Base-by-base conservation (phyloP, 2,113 vertebrate species). In the Crotalus helleri region DNA sequence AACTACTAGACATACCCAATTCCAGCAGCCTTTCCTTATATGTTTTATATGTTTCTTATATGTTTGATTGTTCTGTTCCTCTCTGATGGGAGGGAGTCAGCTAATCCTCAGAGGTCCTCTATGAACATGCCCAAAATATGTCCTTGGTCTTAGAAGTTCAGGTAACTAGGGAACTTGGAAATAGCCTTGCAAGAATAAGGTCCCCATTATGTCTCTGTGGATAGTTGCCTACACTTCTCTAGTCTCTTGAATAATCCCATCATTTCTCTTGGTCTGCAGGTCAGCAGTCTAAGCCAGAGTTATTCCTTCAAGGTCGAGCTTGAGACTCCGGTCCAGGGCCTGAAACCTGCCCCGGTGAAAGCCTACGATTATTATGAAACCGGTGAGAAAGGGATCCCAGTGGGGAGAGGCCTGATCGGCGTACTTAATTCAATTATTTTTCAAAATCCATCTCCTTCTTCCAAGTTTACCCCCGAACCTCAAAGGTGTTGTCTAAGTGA, bases 361-460 rank as follows among this genome's bases (percentile, higher is more conserved):
- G 93, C 98, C 93, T 98, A 98, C 3, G 98, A 98, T 96, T 98
- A 98, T 94, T 98, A 98, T 91, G 96, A 98, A 91, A 95, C 97
- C 93, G 97, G 98, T 98, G 44, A 46, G 90, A 44, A 57, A 11
- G 39, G 33, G 53, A 33, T n/a, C 24, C 19, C 12, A 7, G 49
- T 13, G n/a, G 12, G 19, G 29, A 19, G 9, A 59, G 3, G 15
- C 10, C 5, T 8, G 3, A 2, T 86, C 7, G 5, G 7, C 8
- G 0, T 33, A 26, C 10, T 88, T 88, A 54, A n/a, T 87, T 51
- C 39, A 44, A 44, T 87, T 29, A 17, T 87, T 88, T 88, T 29
- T 54, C 26, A 88, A n/a, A 5, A 88, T 10, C 51, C 29, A 26
- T 51, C 8, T 3, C 26, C 9, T 13, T 15, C 53, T 13, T 26